Base-by-base conservation (phyloP, 2,797 vertebrate genomes). In the Lerista edwardsae region DNA sequence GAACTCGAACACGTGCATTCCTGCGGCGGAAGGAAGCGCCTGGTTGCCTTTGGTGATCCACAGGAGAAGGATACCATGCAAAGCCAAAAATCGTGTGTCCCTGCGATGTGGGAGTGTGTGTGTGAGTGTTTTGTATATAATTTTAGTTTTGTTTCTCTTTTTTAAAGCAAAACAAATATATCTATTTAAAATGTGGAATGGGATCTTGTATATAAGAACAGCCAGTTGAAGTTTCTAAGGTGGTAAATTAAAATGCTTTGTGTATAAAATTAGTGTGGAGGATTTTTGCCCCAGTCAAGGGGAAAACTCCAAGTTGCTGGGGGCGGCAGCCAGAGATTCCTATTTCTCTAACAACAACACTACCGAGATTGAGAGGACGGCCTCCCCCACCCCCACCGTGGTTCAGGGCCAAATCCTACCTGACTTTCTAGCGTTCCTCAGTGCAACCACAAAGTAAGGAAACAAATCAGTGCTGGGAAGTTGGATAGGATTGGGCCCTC, bases 81-180 rank as follows among this genome's bases (percentile, higher is more conserved):
- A 11, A 44, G 17, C 44, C 34, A 69, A 47, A 73, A 74, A 55
- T 6, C 41, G 2, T 9, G 4, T 6, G 25, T 44, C n/a, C 44
- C 31, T 1, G 34, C 57, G 47, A 57, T 57, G 44, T 89, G 87
- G 75, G 61, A 14, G 81, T 75, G 71, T 88, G 93, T 91, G 92
- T 92, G 87, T 83, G 59, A 59, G 73, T 64, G 86, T 36, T 25
- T 93, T 98, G 95, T 97, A 97, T 95, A 95, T 94, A 96, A 95
- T 94, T 92, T 94, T 91, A 93, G 89, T 91, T 91, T 93, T 92
- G 95, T 95, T 93, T 88, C 86, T 29, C 94, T 96, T 96, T 97
- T 97, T 97, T 97, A 92, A 97, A 96, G 95, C 95, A 44, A 91
- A 96, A 96, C 95, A 85, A 84, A 86, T 91, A 75, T 88, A 91